Percentiles rank a stretch among this genome's conserved stretches.
Evolutionary conservation across 2,113 vertebrate genomes (phyloP).

Genomic region (Alectura lathami): DNA sequence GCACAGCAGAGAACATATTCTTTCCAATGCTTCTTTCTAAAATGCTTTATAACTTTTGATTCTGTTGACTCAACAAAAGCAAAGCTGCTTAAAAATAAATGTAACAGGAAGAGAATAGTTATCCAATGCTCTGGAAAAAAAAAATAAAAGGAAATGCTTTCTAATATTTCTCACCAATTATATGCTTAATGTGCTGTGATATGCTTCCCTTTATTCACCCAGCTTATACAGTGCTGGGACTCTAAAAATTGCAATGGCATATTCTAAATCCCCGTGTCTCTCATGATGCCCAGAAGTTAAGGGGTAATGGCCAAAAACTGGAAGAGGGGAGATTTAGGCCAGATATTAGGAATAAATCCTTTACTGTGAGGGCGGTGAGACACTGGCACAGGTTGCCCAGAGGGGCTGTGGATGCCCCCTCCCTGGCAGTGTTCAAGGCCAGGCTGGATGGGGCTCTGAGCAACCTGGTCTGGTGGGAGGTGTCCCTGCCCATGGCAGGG

Average conservation of each 20-base stretch:
- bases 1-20: background rate
- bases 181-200: background rate
- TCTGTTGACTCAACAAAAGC: slow-evolving; percentile 29
- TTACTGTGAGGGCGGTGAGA: too few species aligned
- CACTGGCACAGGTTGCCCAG: too few species aligned
- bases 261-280: background rate
- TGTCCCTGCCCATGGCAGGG: too few species aligned
- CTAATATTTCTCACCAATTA: background rate
- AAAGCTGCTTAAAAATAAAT: background rate
- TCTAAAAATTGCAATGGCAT: background rate
- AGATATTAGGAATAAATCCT: too few species aligned
- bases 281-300: background rate
- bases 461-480: too few species aligned
- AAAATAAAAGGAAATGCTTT: background rate
- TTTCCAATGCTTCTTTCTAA: slow-evolving; percentile 17
- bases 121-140: background rate
- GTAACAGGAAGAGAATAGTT: background rate
- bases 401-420: too few species aligned
- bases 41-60: slow-evolving; percentile 17
- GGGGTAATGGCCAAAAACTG: too few species aligned
- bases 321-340: too few species aligned
- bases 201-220: background rate
- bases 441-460: too few species aligned
- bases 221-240: background rate
- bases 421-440: too few species aligned